phyloP scores from a whole-genome alignment of 2,797 vertebrate species.

The Rhynchotus rufescens region DNA sequence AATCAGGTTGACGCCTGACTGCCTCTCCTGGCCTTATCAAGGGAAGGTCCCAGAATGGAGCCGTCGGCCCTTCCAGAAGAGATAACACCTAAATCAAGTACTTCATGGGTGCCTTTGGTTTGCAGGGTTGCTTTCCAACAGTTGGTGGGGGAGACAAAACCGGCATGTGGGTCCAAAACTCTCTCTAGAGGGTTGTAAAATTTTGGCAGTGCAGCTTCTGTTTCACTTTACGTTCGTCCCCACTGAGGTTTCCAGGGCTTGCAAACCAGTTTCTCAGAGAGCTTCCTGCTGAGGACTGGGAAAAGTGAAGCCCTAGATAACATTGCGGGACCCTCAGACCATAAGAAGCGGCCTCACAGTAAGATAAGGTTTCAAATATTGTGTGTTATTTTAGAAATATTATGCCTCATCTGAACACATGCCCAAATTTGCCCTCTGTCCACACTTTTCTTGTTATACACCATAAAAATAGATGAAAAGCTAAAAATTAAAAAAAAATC shows the following conservation, averaged over 20 bases:
- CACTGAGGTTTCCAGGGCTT: background rate
- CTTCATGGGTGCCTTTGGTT: background rate
- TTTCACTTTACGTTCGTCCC: background rate
- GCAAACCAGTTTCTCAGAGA: slow-evolving; percentile 13
- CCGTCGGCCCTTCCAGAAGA: background rate
- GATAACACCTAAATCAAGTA: background rate
- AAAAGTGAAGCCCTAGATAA: background rate
- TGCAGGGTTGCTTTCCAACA: background rate
- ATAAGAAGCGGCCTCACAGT: background rate
- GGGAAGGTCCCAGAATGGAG: background rate
- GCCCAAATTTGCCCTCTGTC: background rate
- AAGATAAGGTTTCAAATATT: background rate
- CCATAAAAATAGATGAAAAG: slow-evolving; percentile 19
- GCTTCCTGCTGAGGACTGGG: background rate
- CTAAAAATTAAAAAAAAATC: slow-evolving; percentile 2
- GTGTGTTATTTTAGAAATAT: background rate
- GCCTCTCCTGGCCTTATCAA: background rate
- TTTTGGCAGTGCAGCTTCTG: slow-evolving; percentile 29
- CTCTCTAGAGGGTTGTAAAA: background rate
- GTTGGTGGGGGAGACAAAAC: background rate
- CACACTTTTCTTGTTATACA: background rate
- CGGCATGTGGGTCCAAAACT: background rate
- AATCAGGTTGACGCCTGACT: background rate
- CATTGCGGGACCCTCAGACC: background rate
- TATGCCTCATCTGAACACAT: slow-evolving; percentile 1